Evolutionary conservation across 2,797 vertebrate genomes (phyloP).

Genomic region (Gymnoscopelus braueri): DNA sequence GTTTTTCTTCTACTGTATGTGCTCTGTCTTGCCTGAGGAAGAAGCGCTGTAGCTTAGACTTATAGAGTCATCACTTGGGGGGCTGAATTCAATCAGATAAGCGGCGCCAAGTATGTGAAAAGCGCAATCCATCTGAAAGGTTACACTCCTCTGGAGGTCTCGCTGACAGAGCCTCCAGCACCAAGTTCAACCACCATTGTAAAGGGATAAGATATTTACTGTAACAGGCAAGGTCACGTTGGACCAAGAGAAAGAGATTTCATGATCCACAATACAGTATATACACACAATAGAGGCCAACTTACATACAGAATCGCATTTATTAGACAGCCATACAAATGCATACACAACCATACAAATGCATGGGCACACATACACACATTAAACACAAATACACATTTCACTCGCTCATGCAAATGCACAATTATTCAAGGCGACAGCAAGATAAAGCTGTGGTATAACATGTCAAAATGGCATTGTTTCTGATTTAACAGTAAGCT

Average conservation of each 20-base stretch:
- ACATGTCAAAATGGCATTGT: conserved; percentile 28
- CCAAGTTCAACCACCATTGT: not conserved
- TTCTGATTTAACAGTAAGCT: conserved; percentile 17
- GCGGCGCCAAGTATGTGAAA: conserved; percentile 45
- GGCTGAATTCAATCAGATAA: conserved; percentile 29
- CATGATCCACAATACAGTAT: conserved; percentile 12
- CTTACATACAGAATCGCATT: not conserved
- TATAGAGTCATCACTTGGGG: conserved; percentile 28
- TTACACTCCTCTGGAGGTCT: conserved; percentile 43
- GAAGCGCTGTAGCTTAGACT: conserved; percentile 19
- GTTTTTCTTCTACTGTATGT: conserved; percentile 56
- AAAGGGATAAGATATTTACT: conserved; percentile 5
- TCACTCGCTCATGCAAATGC: not conserved
- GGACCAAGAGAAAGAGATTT: not conserved
- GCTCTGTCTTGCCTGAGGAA: conserved; percentile 56
- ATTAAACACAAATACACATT: no score
- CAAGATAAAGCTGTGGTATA: conserved; percentile 36
- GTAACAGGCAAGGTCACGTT: conserved; percentile 2
- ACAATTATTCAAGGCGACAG: conserved; percentile 49
- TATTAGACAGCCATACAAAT: conserved; percentile 2
- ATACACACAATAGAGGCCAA: not conserved
- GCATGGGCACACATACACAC: not conserved
- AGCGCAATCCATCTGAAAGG: conserved; percentile 42
- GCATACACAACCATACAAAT: not conserved
- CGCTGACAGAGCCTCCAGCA: conserved; percentile 20